Conservation (phyloP, 1,140 invertebrate genomes). For the Apis cerana region DNA sequence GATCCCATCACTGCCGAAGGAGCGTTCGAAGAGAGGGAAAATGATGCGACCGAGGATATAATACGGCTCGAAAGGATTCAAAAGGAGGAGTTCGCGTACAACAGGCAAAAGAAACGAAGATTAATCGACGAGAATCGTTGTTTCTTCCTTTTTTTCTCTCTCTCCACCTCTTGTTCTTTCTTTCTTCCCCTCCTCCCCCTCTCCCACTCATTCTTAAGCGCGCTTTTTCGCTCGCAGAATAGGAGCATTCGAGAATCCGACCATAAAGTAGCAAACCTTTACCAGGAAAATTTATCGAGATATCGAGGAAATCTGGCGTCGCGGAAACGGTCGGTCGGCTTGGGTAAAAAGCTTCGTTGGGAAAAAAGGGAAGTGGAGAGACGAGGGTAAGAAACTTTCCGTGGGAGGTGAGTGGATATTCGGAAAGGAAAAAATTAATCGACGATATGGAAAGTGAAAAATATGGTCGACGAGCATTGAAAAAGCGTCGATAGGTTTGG, state of each 20-base stretch:
- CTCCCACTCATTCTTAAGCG: constrained; percentile 47
- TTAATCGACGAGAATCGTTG: constrained; percentile 61
- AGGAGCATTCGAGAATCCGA: constrained; percentile 7
- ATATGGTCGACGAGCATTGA: constrained; percentile 8
- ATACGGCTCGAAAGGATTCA: constrained; percentile 47
- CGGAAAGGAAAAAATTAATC: constrained; percentile 33
- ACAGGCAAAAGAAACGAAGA: constrained; percentile 56
- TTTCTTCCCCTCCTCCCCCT: background rate
- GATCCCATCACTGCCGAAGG: too few species aligned
- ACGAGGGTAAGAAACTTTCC: background rate
- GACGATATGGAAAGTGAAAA: constrained; percentile 22
- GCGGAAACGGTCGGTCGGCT: constrained; percentile 22
- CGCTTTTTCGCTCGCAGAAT: constrained; percentile 24
- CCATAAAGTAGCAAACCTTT: constrained; percentile 42
- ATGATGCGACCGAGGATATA: constrained; percentile 30
- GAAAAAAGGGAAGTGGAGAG: background rate
- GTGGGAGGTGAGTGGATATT: background rate
- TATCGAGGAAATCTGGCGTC: constrained; percentile 39
- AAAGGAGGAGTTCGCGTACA: constrained; percentile 40
- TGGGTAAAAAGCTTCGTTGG: constrained; percentile 22
- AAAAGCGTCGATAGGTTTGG: too few species aligned
- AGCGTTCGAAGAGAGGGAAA: background rate
- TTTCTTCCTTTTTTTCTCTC: background rate
- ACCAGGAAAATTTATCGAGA: constrained; percentile 41
- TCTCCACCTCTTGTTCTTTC: constrained; percentile 25